phyloP scores from a whole-genome alignment of 2,888 invertebrate species.

The Xestia sexstrigata region DNA sequence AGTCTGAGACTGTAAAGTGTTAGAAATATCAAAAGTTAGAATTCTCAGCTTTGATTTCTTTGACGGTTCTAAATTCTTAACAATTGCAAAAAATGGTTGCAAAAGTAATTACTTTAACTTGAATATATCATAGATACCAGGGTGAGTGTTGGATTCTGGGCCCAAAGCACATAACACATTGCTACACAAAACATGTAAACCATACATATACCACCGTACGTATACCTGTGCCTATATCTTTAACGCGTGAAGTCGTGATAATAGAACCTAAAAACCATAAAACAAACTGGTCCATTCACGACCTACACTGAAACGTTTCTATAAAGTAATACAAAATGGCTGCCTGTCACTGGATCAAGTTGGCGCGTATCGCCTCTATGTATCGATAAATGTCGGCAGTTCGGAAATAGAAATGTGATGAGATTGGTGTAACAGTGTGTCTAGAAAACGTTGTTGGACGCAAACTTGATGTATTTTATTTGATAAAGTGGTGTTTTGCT shows the following conservation, averaged over 20 bases:
- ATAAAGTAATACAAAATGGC: slow-evolving; percentile 40
- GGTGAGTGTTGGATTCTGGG: no score
- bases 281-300: background rate
- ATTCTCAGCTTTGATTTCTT: background rate
- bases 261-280: background rate
- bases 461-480: slow-evolving; percentile 4
- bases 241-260: background rate
- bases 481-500: slow-evolving; percentile 12
- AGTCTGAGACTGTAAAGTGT: no score
- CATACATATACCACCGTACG: no score
- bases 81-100: background rate
- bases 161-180: no score
- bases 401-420: slow-evolving; percentile 51
- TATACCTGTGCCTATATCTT: background rate
- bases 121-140: no score
- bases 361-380: slow-evolving; percentile 26
- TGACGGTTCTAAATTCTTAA: background rate
- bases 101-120: background rate
- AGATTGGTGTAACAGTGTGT: slow-evolving; percentile 18
- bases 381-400: slow-evolving; percentile 43
- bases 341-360: background rate
- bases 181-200: no score
- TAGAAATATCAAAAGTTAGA: background rate
- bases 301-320: background rate
- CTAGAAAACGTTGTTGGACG: slow-evolving; percentile 1